phyloP scores from a whole-genome alignment of 2,113 vertebrate genomes.

The Phyllostomus discolor region DNA sequence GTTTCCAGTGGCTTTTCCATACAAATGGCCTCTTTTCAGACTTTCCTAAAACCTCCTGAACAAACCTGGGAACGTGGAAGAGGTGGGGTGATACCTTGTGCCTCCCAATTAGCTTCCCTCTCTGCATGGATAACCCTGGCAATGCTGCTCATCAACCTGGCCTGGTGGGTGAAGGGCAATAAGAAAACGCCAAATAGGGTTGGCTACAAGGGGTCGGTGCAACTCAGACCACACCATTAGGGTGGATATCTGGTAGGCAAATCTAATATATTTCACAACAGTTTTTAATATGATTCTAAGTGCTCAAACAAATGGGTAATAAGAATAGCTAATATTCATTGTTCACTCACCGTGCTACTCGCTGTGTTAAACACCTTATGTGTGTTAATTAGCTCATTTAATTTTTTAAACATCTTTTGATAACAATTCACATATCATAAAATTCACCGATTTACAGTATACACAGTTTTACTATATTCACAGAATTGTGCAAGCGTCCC shows the following conservation, averaged over 20 bases:
- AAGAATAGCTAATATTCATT: background rate
- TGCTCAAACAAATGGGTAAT: background rate
- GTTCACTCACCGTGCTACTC: background rate
- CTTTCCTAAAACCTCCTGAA: no score
- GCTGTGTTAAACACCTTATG: background rate
- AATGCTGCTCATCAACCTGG: background rate
- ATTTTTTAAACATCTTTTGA: constrained; percentile 27
- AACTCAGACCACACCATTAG: background rate
- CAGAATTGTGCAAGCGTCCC: background rate
- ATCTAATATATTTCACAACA: background rate
- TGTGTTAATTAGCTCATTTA: background rate
- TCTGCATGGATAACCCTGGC: background rate
- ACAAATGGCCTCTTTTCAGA: no score
- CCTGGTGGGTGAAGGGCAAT: background rate
- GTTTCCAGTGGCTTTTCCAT: no score
- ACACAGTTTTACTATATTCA: background rate
- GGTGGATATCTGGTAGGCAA: background rate
- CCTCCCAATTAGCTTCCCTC: background rate
- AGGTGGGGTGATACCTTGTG: background rate
- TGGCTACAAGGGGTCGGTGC: background rate
- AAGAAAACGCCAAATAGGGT: background rate
- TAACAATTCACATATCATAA: background rate
- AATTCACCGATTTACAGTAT: background rate
- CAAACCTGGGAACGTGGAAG: background rate
- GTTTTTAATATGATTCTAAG: background rate